Evolutionary conservation across 2,113 vertebrate species (phyloP).

Genomic region (Eonycteris spelaea): DNA sequence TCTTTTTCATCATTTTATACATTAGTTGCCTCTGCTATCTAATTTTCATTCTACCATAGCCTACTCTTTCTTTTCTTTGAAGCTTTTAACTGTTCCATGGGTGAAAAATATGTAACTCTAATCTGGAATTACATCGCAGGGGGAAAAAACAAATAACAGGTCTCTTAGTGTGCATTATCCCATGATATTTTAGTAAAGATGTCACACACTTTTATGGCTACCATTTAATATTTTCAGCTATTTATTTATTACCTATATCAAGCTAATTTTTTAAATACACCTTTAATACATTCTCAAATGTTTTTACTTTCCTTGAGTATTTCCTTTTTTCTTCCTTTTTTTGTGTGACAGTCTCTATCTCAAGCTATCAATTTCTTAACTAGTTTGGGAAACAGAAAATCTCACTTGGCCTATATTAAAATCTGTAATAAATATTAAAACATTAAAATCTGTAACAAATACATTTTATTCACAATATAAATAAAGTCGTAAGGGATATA

Average conservation of each 20-base stretch:
- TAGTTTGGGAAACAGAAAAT: conserved; percentile 7
- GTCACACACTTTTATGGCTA: not conserved
- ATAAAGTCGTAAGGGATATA: not conserved
- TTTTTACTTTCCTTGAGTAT: not conserved
- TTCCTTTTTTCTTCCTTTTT: not conserved
- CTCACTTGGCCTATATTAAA: not conserved
- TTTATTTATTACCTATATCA: not conserved
- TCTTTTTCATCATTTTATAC: conserved; percentile 21
- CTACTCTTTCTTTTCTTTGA: conserved; percentile 32
- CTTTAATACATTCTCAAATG: not conserved
- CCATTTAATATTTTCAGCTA: conserved; percentile 20
- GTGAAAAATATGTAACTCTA: not conserved
- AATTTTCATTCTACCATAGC: conserved; percentile 18
- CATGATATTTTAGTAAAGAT: not conserved
- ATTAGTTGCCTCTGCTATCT: not conserved
- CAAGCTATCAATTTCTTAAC: not conserved
- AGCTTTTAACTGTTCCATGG: not conserved
- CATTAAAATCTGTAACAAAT: not conserved
- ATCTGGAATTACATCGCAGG: not conserved
- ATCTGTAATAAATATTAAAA: not conserved
- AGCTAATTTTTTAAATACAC: not conserved
- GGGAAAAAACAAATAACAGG: not conserved
- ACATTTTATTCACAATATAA: not conserved
- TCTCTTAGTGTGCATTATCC: not conserved
- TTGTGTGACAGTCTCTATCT: not conserved